A percentile compares a stretch with the other conserved stretches of the same genome.
Conservation (phyloP, 2,888 invertebrate species). For the Germaria angustata region DNA sequence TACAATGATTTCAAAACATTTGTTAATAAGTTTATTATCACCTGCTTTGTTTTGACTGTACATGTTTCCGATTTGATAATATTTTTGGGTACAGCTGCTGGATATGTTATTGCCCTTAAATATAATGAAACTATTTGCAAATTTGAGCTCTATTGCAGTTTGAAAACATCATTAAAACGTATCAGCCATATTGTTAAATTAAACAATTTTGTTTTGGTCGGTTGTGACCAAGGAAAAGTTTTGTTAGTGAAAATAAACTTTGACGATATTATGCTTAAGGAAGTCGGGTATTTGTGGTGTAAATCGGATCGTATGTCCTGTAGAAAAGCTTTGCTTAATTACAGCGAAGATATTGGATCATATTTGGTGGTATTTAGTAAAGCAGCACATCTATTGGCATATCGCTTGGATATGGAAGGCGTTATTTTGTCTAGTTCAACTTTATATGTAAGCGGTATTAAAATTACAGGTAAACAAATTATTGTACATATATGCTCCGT, state of each 20-base stretch:
- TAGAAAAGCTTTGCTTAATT: slow-evolving; percentile 70
- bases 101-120: slow-evolving; percentile 71
- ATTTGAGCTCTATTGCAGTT: slow-evolving; percentile 55
- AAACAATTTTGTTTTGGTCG: slow-evolving; percentile 72
- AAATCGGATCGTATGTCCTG: slow-evolving; percentile 73
- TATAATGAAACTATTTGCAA: slow-evolving; percentile 45
- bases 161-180: slow-evolving; percentile 71
- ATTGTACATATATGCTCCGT: neutral
- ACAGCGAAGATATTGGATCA: slow-evolving; percentile 59
- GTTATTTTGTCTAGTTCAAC: slow-evolving; percentile 65
- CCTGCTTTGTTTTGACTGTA: slow-evolving; percentile 72
- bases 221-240: slow-evolving; percentile 72
- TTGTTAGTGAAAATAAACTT: slow-evolving; percentile 70
- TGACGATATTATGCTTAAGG: slow-evolving; percentile 38
- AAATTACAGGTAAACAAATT: slow-evolving; percentile 72
- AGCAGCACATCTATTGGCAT: slow-evolving; percentile 73
- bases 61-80: slow-evolving; percentile 42
- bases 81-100: slow-evolving; percentile 73
- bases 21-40: slow-evolving; percentile 73
- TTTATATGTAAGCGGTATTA: slow-evolving; percentile 72
- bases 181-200: slow-evolving; percentile 70
- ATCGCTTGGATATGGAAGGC: slow-evolving; percentile 68
- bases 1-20: slow-evolving; percentile 68
- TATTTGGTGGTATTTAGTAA: slow-evolving; percentile 74
- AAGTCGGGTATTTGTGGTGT: slow-evolving; percentile 73